Evolutionary conservation across 2,113 vertebrate genomes (phyloP).

Genomic region (Urocynchramus pylzowi): DNA sequence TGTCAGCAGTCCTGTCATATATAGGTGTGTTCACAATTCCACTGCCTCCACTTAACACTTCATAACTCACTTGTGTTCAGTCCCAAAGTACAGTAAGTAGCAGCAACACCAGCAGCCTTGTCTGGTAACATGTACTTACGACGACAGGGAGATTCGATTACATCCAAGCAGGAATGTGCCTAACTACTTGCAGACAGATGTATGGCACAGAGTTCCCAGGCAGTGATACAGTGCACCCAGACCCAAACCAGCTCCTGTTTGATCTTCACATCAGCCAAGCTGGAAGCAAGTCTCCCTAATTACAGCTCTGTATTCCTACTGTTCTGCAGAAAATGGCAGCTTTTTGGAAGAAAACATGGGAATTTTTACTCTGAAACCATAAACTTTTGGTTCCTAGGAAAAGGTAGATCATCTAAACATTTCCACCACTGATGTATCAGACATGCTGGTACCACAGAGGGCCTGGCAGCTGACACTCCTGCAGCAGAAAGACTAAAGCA

Average conservation of each 20-base stretch:
- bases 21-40: conserved; percentile 53
- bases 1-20: conserved; percentile 48
- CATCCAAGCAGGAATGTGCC: conserved; percentile 45
- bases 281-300: background rate
- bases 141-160: conserved; percentile 50
- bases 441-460: background rate
- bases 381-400: background rate
- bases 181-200: conserved; percentile 64
- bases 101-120: conserved; percentile 39
- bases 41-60: conserved; percentile 49
- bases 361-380: background rate
- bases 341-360: background rate
- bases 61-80: conserved; percentile 26
- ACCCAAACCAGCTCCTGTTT: background rate
- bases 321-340: background rate
- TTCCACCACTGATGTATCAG: background rate
- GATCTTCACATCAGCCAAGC: background rate
- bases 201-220: conserved; percentile 25
- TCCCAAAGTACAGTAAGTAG: background rate
- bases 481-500: background rate
- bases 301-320: background rate
- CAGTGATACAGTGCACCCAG: background rate
- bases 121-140: conserved; percentile 52
- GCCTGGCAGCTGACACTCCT: background rate
- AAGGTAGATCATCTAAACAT: background rate